These are phyloP conservation scores for Ellobius talpinus DNA, from an alignment of 2,113 vertebrate genomes.

Conservation along the genomic window DNA sequence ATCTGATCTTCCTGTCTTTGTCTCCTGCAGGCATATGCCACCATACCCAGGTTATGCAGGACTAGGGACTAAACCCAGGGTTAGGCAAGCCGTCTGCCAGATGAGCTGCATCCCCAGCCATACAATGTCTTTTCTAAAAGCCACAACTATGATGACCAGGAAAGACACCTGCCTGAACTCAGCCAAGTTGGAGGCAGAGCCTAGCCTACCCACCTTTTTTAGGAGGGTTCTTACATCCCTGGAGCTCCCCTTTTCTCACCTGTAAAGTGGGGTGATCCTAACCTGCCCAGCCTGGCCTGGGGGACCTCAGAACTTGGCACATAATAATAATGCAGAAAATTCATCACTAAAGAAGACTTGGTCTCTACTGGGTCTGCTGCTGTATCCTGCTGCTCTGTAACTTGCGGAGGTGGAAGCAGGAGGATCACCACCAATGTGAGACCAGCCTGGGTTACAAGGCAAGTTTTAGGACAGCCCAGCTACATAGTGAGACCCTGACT, in stretches of 20 bases:
- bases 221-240: not conserved
- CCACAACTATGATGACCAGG: not conserved
- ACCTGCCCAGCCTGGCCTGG: rapidly evolving
- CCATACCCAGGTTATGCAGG: not conserved
- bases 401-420: not conserved
- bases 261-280: not conserved
- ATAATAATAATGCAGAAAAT: not conserved
- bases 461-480: too few species aligned
- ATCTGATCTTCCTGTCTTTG: not conserved
- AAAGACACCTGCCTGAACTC: not conserved
- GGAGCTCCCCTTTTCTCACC: not conserved
- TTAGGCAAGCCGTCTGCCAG: too few species aligned
- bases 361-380: not conserved
- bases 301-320: not conserved
- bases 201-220: not conserved
- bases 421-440: not conserved
- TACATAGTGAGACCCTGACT: not conserved
- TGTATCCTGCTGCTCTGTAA: not conserved
- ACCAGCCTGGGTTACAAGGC: not conserved
- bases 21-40: not conserved
- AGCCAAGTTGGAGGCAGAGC: not conserved
- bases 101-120: not conserved
- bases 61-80: not conserved
- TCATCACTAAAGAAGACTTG: not conserved
- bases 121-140: not conserved